A percentile compares a stretch with the other conserved stretches of the same genome.
These are phyloP conservation scores for Strigops habroptila DNA, from an alignment of 2,113 vertebrate species.

Conservation along the genomic window DNA sequence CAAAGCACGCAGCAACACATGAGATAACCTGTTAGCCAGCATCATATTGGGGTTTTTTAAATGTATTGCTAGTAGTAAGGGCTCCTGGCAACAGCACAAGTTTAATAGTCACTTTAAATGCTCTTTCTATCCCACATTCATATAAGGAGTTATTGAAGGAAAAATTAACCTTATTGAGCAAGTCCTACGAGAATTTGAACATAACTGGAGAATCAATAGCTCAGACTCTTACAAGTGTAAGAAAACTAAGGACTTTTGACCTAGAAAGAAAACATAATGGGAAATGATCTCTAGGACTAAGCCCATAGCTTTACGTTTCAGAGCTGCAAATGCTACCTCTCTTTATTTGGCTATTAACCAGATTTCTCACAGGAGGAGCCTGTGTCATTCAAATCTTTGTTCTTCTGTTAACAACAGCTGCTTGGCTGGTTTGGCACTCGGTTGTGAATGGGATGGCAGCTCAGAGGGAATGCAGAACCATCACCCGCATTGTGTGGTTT, in stretches of 20 bases:
- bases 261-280: not conserved
- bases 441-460: not conserved
- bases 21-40: not conserved
- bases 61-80: not conserved
- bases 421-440: not conserved
- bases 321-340: not conserved
- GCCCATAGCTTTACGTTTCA: not conserved
- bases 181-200: rapidly evolving
- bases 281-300: not conserved
- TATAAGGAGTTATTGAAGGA: not conserved
- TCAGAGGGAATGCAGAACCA: not conserved
- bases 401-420: not conserved
- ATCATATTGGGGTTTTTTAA: not conserved
- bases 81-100: not conserved
- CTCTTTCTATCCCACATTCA: not conserved
- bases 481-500: not conserved
- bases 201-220: not conserved
- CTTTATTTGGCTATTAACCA: not conserved
- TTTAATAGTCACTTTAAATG: not conserved
- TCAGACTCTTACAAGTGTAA: not conserved
- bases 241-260: not conserved
- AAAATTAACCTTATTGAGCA: not conserved
- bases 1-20: not conserved
- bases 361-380: not conserved
- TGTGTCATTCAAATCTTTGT: not conserved